Percentiles rank a stretch among this genome's conserved stretches.
These are phyloP conservation scores for Aethes cnicana DNA, from an alignment of 2,888 invertebrate genomes.

Conservation along the genomic window DNA sequence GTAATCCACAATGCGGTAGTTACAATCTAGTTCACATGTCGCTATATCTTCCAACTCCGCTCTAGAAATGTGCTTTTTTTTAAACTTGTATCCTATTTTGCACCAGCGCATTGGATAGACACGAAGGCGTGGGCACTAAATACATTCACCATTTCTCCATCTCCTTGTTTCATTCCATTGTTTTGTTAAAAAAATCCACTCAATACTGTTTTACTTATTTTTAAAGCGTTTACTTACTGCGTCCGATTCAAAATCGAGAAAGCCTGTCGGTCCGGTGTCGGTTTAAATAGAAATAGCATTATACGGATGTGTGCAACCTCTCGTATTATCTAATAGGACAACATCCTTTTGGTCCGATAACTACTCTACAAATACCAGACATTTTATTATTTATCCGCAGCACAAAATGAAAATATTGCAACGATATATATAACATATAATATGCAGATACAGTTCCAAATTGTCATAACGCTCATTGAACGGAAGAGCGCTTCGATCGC, in stretches of 20 bases:
- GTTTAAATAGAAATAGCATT: too few species aligned
- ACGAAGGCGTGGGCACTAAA: conserved; percentile 48
- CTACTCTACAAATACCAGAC: too few species aligned
- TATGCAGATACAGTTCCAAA: conserved; percentile 1
- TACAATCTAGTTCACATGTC: conserved; percentile 41
- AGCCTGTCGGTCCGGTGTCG: too few species aligned
- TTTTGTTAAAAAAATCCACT: conserved; percentile 25
- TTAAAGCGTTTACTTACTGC: too few species aligned
- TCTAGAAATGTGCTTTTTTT: conserved; percentile 55
- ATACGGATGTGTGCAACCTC: too few species aligned
- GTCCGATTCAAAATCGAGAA: too few species aligned
- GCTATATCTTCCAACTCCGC: conserved; percentile 50
- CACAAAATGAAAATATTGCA: too few species aligned
- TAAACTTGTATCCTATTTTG: conserved; percentile 51
- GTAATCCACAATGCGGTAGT: conserved; percentile 4
- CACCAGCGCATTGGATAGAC: conserved; percentile 62
- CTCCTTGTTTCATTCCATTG: conserved; percentile 48
- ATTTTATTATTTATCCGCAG: too few species aligned
- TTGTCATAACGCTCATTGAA: conserved; percentile 17
- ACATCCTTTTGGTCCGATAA: too few species aligned
- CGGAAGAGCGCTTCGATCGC: conserved; percentile 30
- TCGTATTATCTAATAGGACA: too few species aligned
- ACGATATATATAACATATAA: not conserved
- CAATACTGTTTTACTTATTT: too few species aligned
- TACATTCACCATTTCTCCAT: conserved; percentile 64